phyloP scores from a whole-genome alignment of 2,113 vertebrate genomes.

The Embiotoca jacksoni region DNA sequence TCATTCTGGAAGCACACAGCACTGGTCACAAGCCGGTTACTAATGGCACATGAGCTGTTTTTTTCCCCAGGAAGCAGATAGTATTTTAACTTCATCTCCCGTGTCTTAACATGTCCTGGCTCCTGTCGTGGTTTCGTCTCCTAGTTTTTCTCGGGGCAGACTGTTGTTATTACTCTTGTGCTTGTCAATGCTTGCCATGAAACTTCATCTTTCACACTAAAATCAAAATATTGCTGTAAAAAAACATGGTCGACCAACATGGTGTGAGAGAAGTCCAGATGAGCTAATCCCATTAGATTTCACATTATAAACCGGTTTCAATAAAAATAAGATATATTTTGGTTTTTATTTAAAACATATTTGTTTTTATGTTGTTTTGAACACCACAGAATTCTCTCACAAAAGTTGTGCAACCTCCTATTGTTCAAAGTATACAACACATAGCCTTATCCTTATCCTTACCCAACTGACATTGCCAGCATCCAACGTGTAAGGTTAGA shows the following conservation, averaged over 20 bases:
- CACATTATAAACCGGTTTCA: background rate
- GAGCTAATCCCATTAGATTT: background rate
- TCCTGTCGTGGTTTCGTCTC: conserved; percentile 29
- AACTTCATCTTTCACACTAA: conserved; percentile 17
- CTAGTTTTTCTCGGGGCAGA: conserved; percentile 28
- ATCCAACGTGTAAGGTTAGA: conserved; percentile 84
- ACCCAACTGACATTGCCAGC: conserved; percentile 26
- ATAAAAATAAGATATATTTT: background rate
- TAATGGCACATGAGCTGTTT: conserved; percentile 8
- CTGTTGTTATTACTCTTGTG: conserved; percentile 26
- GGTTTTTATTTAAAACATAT: background rate
- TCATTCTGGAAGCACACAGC: too few species aligned
- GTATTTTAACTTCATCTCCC: conserved; percentile 32
- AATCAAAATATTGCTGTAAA: conserved; percentile 8
- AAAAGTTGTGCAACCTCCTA: background rate
- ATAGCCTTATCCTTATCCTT: conserved; percentile 32
- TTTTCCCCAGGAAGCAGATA: background rate
- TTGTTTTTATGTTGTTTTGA: background rate
- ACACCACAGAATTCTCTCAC: background rate
- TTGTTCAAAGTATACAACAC: conserved; percentile 8
- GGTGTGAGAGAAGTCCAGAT: background rate
- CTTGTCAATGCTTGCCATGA: conserved; percentile 54
- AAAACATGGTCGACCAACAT: background rate
- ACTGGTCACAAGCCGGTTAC: background rate
- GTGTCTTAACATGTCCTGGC: conserved; percentile 52